Evolutionary conservation across 2,888 invertebrate genomes (phyloP).

Genomic region (Harpalus rufipes): DNA sequence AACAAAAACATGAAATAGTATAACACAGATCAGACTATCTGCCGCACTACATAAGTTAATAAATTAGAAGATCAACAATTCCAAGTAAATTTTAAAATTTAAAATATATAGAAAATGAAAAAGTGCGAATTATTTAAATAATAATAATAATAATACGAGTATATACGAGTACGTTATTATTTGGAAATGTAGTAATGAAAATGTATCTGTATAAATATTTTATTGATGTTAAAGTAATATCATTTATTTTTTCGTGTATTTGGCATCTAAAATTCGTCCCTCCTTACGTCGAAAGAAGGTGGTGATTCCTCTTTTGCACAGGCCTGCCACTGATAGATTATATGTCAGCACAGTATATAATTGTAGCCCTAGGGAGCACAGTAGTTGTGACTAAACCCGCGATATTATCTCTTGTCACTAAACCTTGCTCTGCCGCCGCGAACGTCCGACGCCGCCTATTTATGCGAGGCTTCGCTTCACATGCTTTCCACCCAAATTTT

Average conservation of each 20-base stretch:
- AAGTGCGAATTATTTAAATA: too few relatives aligned
- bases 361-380: slow-evolving; percentile 25
- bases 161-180: neutral
- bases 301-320: slow-evolving; percentile 9
- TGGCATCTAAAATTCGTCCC: neutral
- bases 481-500: slow-evolving; percentile 53
- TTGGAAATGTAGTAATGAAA: neutral
- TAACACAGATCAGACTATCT: too few relatives aligned
- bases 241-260: neutral
- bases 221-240: neutral
- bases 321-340: slow-evolving; percentile 18
- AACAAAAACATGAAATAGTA: too few relatives aligned
- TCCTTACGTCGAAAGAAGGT: slow-evolving; percentile 22
- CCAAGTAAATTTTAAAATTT: too few relatives aligned
- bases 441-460: slow-evolving; percentile 22
- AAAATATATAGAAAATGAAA: too few relatives aligned
- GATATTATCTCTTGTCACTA: slow-evolving; percentile 5
- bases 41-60: too few relatives aligned
- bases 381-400: slow-evolving; percentile 49
- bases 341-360: slow-evolving; percentile 41
- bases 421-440: neutral
- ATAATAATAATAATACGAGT: too few relatives aligned
- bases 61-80: too few relatives aligned
- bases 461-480: slow-evolving; percentile 60
- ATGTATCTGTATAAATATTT: neutral